Conservation (phyloP, 2,797 vertebrate species). For the Babyrousa celebensis region DNA sequence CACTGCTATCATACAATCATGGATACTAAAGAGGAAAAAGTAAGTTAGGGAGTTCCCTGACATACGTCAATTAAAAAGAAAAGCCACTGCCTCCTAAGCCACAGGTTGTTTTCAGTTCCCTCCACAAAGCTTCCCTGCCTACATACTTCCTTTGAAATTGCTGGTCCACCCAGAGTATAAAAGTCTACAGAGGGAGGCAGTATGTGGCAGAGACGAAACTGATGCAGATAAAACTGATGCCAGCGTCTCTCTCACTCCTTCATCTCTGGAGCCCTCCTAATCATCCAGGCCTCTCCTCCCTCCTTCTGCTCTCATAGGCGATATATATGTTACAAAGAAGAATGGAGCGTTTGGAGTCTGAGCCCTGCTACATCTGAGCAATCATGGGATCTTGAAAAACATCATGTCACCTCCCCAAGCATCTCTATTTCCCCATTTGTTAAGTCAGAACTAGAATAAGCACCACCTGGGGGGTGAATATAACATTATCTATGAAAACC, state of each 20-base stretch:
- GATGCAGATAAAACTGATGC: neutral
- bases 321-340: neutral
- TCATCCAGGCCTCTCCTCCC: neutral
- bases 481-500: neutral
- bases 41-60: neutral
- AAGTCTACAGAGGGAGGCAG: neutral
- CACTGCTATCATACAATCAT: neutral
- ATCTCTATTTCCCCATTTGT: neutral
- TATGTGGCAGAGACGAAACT: neutral
- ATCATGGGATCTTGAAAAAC: neutral
- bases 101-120: neutral
- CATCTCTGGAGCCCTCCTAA: neutral
- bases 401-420: neutral
- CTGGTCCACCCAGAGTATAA: neutral
- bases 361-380: neutral
- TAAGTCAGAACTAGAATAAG: neutral
- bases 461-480: neutral
- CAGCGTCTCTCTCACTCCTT: accelerated
- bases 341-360: neutral
- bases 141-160: neutral
- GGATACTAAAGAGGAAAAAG: neutral
- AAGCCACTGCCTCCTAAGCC: neutral
- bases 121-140: neutral
- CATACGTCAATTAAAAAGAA: neutral
- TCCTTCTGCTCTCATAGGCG: neutral